Evolutionary conservation across 2,888 invertebrate genomes (phyloP), one percentile per base, ranked within the genome.

Genomic region (Neoaliturus tenellus): DNA sequence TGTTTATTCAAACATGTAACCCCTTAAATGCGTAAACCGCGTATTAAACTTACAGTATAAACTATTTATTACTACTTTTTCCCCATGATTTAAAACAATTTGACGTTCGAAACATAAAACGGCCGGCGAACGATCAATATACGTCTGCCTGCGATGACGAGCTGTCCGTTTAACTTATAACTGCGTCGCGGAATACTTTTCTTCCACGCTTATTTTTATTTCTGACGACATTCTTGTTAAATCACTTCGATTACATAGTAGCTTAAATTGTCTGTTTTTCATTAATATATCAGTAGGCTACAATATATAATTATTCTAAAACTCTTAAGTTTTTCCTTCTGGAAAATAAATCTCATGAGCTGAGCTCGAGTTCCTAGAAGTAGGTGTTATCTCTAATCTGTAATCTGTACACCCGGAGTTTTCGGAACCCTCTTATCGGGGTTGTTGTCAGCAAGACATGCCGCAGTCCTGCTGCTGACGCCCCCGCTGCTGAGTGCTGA

Each of bases 151-250:
- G 28, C 62, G 23, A 51, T 31, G 62, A 28, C 14, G 62, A 62
- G 62, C 8, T 31, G 28, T 62, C 62, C 17, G 31, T 28, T 25
- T 62, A 62, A 62, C 28, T 62, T 62, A 62, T 14, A 62, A 62
- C 31, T 62, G 58, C 25, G 62, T 62, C 62, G 62, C 62, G 14
- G 28, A 28, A 62, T 28, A 62, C 10, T 62, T 62, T 62, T 62
- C 28, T 62, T 31, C 62, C 31, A 12, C 14, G 28, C 31, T 28
- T 62, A 62, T 28, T 62, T 28, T 3, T 62, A 31, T 62, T 31
- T 62, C n/a, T n/a, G n/a, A n/a, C n/a, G n/a, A n/a, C n/a, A n/a
- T n/a, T n/a, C n/a, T n/a, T n/a, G n/a, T n/a, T n/a, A n/a, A n/a
- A n/a, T n/a, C n/a, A n/a, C n/a, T 4, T 62, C 31, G 4, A 62